Conservation (phyloP, 1,140 invertebrate genomes). For the Aphaenogaster rudis region DNA sequence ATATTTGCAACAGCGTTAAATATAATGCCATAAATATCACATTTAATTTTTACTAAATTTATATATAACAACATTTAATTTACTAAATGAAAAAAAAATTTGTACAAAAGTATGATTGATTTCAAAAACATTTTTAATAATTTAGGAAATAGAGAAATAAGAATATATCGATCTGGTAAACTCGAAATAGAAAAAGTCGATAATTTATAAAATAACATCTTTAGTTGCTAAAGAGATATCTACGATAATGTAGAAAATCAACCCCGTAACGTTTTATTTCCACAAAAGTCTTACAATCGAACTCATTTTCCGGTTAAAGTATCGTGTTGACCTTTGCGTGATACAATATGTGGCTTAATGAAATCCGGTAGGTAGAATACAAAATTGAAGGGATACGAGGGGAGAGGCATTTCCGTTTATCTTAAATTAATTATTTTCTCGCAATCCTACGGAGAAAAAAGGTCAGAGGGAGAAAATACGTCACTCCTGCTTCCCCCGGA, state of each 20-base stretch:
- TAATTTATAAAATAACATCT: not conserved
- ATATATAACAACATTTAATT: not conserved
- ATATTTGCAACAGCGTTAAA: not conserved
- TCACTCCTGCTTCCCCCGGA: not conserved
- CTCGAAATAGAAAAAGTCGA: not conserved
- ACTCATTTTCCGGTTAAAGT: not conserved
- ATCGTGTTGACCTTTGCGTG: not conserved
- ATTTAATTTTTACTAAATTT: not conserved
- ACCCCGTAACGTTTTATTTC: not conserved
- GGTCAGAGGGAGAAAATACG: not conserved
- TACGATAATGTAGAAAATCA: not conserved
- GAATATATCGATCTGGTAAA: not conserved
- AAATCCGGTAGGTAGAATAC: not conserved
- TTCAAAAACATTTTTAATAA: not conserved
- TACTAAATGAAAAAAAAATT: not conserved
- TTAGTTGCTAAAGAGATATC: not conserved
- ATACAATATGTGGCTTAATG: not conserved
- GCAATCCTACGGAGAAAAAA: not conserved
- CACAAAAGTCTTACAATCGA: not conserved
- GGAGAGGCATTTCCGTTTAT: not conserved
- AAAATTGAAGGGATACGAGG: not conserved
- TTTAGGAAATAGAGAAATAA: not conserved
- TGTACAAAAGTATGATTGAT: not conserved
- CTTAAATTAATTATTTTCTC: constrained; percentile 40
- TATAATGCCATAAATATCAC: not conserved